Conservation (phyloP, 2,888 invertebrate genomes). For the Hypselothyrea guttata region DNA sequence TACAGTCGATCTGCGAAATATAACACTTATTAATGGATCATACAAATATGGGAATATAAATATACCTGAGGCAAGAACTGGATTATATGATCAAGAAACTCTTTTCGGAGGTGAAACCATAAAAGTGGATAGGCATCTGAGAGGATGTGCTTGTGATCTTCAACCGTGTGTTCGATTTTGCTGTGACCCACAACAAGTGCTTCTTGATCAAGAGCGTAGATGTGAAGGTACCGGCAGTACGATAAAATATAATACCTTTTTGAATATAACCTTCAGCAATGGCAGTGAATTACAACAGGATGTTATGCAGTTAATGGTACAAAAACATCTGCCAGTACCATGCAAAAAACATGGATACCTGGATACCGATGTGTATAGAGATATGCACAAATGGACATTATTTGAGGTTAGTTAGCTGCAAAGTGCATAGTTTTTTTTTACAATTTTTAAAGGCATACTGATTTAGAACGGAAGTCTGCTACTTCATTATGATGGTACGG, state of each 20-base stretch:
- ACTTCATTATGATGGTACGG: slow-evolving; percentile 7
- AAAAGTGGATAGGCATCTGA: slow-evolving; percentile 32
- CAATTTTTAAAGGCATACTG: background rate
- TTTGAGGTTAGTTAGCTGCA: slow-evolving; percentile 19
- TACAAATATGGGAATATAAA: slow-evolving; percentile 51
- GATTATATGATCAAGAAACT: slow-evolving; percentile 42
- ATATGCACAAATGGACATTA: slow-evolving; percentile 27
- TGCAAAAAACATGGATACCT: slow-evolving; percentile 11
- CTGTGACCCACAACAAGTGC: slow-evolving; percentile 10
- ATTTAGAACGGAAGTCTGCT: slow-evolving; percentile 36
- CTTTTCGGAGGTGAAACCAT: slow-evolving; percentile 1
- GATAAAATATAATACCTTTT: background rate
- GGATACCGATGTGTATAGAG: background rate
- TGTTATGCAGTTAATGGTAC: slow-evolving; percentile 26
- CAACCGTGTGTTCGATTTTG: slow-evolving; percentile 19
- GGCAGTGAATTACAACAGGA: slow-evolving; percentile 7
- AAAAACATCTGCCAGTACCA: slow-evolving; percentile 38
- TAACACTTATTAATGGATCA: slow-evolving; percentile 43
- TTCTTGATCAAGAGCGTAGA: background rate
- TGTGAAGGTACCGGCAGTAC: background rate
- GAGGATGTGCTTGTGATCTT: slow-evolving; percentile 46
- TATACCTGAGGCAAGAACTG: slow-evolving; percentile 43
- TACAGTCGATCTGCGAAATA: slow-evolving; percentile 48
- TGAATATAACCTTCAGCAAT: slow-evolving; percentile 33
- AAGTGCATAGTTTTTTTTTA: no score